Evolutionary conservation across 2,888 invertebrate genomes (phyloP), one percentile per base, ranked within the genome.

Genomic region (Megamerina dolium): DNA sequence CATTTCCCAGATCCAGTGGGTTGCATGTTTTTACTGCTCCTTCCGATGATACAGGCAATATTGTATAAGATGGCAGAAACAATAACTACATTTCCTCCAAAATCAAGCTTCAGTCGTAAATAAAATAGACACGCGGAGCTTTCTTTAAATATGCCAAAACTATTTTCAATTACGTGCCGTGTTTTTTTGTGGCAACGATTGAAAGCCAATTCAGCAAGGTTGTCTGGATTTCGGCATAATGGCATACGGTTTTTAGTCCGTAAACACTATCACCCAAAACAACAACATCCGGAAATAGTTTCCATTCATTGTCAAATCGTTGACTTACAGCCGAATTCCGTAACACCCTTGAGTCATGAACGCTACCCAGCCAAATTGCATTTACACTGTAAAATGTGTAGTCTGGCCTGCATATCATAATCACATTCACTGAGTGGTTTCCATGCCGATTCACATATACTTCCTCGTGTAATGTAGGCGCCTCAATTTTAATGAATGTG

Each of bases 341-440:
- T 38, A 38, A 39, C 33, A 43, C 34, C 29, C 38, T 38, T 23
- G 43, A 32, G 35, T 43, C 34, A 43, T 39, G 39, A 43, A 43
- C 33, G n/a, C 37, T 37, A 26, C 37, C 37, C 16, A 26, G 26
- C 36, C 37, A 37, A 37, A 21, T 27, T 26, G 37, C 37, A 37
- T 37, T 37, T 37, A 27, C 37, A 27, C 37, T 37, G 37, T 37
- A 37, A 37, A 27, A 41, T 35, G 26, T 33, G 35, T 34, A 33
- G 41, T 41, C 29, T 41, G 41, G 41, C 10, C 35, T 33, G 42
- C 46, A 37, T 33, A 46, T 46, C 41, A 37, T 45, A 38, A 38
- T 38, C 14, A 46, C 46, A 38, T 42, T 46, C 38, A 46, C 19
- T 41, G 45, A 41, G 37, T 45, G 45, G 45, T 41, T 45, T 41